phyloP scores from a whole-genome alignment of 2,888 invertebrate species.

The Brachyopa scutellaris region DNA sequence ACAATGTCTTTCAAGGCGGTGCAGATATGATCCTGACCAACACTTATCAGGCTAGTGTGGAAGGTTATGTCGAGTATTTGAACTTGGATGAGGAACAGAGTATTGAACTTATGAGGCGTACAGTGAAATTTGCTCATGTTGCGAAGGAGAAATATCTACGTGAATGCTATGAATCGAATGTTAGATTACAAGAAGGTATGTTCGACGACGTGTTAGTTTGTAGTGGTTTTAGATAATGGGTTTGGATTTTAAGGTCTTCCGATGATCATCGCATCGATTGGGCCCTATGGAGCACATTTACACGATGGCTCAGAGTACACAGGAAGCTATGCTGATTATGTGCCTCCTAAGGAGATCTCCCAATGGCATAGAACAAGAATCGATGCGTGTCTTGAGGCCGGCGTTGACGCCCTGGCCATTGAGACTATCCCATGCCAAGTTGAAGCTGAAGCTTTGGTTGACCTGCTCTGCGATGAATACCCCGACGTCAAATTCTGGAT shows the following conservation, averaged over 20 bases:
- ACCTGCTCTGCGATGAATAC: constrained; percentile 88
- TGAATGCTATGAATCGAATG: constrained; percentile 82
- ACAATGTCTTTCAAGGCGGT: constrained; percentile 85
- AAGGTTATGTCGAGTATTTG: constrained; percentile 89
- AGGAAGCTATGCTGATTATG: constrained; percentile 89
- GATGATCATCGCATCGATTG: constrained; percentile 93
- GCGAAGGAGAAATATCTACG: constrained; percentile 86
- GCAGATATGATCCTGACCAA: constrained; percentile 93
- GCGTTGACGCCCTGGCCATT: constrained; percentile 92
- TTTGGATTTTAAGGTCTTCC: constrained; percentile 81
- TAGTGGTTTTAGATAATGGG: constrained; percentile 69
- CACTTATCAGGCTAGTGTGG: constrained; percentile 93
- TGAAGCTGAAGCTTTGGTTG: constrained; percentile 92
- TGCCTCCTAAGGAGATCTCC: constrained; percentile 86
- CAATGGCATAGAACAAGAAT: constrained; percentile 94
- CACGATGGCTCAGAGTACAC: constrained; percentile 96
- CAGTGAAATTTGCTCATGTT: constrained; percentile 88
- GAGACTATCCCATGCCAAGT: constrained; percentile 95
- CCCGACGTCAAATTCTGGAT: constrained; percentile 93
- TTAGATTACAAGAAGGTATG: constrained; percentile 47
- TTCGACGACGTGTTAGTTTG: constrained; percentile 1
- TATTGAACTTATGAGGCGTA: constrained; percentile 87
- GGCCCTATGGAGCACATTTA: constrained; percentile 95
- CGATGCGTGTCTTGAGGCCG: constrained; percentile 89
- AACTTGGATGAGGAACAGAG: constrained; percentile 87